These are phyloP conservation scores for Thunnus maccoyii DNA, from an alignment of 2,113 vertebrate genomes.

Conservation along the genomic window DNA sequence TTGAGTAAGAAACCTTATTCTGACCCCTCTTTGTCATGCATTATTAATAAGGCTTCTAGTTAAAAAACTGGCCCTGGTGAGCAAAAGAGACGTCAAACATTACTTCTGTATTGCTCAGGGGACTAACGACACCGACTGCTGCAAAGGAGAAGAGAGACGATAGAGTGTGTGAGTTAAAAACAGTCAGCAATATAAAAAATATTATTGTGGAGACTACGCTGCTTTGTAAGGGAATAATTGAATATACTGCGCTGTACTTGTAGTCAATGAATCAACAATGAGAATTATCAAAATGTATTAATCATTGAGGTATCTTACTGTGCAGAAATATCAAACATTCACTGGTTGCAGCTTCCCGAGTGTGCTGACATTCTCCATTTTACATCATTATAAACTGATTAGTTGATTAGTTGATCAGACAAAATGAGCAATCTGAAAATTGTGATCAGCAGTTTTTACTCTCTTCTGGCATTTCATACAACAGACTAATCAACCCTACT, in stretches of 20 bases:
- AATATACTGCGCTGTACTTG: conserved; percentile 6
- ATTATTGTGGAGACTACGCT: background rate
- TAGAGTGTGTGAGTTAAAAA: background rate
- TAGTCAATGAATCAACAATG: background rate
- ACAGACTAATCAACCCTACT: too few relatives aligned
- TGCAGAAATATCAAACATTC: background rate
- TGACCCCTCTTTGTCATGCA: conserved; percentile 68
- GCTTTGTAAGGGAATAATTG: conserved; percentile 24
- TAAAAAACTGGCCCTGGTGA: conserved; percentile 51
- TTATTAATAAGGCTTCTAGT: conserved; percentile 70
- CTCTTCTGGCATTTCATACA: too few relatives aligned
- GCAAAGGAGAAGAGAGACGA: background rate
- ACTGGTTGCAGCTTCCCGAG: background rate
- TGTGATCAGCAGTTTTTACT: too few relatives aligned
- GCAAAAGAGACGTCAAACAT: conserved; percentile 23
- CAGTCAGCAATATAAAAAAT: background rate
- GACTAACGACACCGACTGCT: conserved; percentile 31
- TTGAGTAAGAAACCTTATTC: conserved; percentile 53
- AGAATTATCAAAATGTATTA: conserved; percentile 9
- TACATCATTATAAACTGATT: background rate
- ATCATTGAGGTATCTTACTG: background rate
- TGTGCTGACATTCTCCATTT: background rate
- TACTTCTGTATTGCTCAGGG: conserved; percentile 47
- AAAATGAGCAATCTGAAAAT: too few relatives aligned
- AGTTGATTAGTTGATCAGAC: background rate